phyloP scores from a whole-genome alignment of 2,888 invertebrate species.

The Stramonita haemastoma region DNA sequence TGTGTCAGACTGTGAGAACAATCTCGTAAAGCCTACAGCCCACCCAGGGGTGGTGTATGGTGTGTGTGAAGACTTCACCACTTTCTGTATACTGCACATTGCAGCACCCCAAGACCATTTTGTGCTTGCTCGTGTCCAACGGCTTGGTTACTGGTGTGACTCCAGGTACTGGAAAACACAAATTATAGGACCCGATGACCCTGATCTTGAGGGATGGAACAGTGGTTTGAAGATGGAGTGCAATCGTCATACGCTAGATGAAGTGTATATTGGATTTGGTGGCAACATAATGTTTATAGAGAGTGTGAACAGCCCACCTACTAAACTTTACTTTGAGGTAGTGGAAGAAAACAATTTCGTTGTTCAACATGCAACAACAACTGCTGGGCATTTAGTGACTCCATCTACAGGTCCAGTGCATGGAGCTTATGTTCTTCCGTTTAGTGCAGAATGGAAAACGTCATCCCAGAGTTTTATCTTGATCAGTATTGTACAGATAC shows the following conservation, averaged over 20 bases:
- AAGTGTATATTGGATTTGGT: neutral
- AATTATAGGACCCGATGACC: neutral
- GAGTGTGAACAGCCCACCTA: neutral
- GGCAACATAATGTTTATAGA: neutral
- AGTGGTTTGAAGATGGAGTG: neutral
- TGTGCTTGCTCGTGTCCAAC: neutral
- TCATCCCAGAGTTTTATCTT: neutral
- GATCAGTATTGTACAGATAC: neutral
- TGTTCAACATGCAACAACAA: neutral
- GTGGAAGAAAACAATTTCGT: neutral
- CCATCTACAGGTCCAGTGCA: neutral
- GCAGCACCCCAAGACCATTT: neutral
- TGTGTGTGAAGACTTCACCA: neutral
- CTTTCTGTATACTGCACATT: neutral
- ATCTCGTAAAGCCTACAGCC: neutral
- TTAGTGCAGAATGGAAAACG: neutral
- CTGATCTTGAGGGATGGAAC: neutral
- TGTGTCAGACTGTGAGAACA: slow-evolving; percentile 7
- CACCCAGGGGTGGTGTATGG: neutral
- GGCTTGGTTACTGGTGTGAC: neutral
- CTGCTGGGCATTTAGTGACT: neutral
- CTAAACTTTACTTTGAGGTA: neutral
- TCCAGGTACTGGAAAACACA: neutral
- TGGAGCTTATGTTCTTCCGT: neutral
- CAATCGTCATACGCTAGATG: neutral